These are phyloP conservation scores for Heliangelus exortis DNA, from an alignment of 2,797 vertebrate genomes.

Conservation along the genomic window DNA sequence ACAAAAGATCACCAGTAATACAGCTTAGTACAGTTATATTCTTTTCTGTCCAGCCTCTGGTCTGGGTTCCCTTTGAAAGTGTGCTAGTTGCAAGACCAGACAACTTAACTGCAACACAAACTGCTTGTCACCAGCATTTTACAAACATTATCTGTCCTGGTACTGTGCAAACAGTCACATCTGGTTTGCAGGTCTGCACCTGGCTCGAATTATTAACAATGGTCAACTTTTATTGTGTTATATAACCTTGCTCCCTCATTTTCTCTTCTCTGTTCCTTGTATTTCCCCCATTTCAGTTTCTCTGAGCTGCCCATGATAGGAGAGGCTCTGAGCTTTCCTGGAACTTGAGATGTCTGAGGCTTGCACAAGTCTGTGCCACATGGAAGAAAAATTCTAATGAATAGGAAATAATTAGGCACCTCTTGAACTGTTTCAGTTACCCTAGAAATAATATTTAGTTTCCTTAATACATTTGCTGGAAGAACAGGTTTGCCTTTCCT, in stretches of 20 bases:
- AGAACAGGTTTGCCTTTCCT: slow-evolving; percentile 21
- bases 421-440: neutral
- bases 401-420: neutral
- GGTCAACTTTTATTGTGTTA: neutral
- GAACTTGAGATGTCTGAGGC: neutral
- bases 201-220: neutral
- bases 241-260: neutral
- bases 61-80: neutral
- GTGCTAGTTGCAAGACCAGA: neutral
- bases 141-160: neutral
- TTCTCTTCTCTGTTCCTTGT: neutral
- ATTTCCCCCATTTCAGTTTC: neutral
- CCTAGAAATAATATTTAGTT: neutral
- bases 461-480: neutral
- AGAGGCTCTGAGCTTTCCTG: neutral
- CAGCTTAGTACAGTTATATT: neutral
- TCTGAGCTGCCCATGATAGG: neutral
- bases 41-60: neutral
- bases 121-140: neutral
- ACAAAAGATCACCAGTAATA: neutral
- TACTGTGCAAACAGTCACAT: neutral
- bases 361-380: neutral
- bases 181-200: neutral
- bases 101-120: neutral
- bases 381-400: neutral